phyloP scores from a whole-genome alignment of 2,797 vertebrate species.

The Sebastes wilsoni region DNA sequence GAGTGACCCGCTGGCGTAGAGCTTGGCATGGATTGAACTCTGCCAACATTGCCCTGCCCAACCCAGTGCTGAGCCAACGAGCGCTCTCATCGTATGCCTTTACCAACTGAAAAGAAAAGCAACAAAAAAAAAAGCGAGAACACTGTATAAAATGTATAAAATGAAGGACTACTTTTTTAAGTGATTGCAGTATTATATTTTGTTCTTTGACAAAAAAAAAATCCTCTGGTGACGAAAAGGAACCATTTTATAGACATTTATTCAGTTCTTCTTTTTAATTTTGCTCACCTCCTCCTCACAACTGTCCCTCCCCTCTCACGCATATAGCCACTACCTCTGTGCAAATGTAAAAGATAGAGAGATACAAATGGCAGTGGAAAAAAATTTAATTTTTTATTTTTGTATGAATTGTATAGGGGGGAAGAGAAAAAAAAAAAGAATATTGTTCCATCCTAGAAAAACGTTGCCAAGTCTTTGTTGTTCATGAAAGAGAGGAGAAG shows the following conservation, averaged over 20 bases:
- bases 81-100: constrained; percentile 77
- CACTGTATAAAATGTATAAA: constrained; percentile 98
- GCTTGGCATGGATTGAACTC: constrained; percentile 58
- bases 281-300: constrained; percentile 67
- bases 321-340: constrained; percentile 87
- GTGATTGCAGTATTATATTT: constrained; percentile 99
- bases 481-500: constrained; percentile 57
- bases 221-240: constrained; percentile 77
- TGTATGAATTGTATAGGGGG: constrained; percentile 82
- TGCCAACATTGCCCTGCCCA: constrained; percentile 58
- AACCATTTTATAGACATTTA: constrained; percentile 85
- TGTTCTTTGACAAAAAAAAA: constrained; percentile 84
- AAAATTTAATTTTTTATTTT: constrained; percentile 81
- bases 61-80: constrained; percentile 61
- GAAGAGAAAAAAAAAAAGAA: constrained; percentile 34
- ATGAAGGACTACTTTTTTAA: constrained; percentile 99
- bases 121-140: constrained; percentile 81
- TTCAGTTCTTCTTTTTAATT: constrained; percentile 75
- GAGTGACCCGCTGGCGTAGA: constrained; percentile 93
- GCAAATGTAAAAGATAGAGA: constrained; percentile 79
- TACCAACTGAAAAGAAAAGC: constrained; percentile 80
- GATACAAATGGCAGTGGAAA: constrained; percentile 75
- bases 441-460: constrained; percentile 76
- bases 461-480: constrained; percentile 69
- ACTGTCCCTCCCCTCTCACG: constrained; percentile 50